Percentiles rank a stretch among this genome's conserved stretches.
Conservation (phyloP, 2,888 invertebrate species). For the Pollenia labialis region DNA sequence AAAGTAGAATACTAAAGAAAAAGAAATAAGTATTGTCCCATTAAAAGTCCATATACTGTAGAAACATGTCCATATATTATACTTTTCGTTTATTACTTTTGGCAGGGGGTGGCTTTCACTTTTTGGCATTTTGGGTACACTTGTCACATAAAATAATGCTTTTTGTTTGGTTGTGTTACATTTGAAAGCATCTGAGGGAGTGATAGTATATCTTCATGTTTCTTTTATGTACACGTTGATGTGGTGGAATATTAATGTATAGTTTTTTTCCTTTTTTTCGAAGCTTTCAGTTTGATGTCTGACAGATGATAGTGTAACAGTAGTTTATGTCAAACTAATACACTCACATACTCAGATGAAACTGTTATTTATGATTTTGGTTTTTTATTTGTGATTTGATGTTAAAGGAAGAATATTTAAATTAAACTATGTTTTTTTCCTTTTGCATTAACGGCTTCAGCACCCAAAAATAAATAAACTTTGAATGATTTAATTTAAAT, state of each 20-base stretch:
- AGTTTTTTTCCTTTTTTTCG: neutral
- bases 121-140: slow-evolving; percentile 61
- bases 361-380: neutral
- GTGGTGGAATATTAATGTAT: neutral
- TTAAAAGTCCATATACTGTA: too few species aligned
- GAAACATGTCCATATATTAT: too few species aligned
- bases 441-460: neutral
- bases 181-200: slow-evolving; percentile 12
- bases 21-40: too few species aligned
- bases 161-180: neutral
- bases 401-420: slow-evolving; percentile 22
- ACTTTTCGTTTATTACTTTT: too few species aligned
- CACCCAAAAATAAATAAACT: neutral
- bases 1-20: too few species aligned
- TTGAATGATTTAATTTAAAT: slow-evolving; percentile 14
- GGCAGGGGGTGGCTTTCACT: slow-evolving; percentile 12
- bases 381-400: neutral
- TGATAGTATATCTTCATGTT: neutral
- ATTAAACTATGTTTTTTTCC: neutral
- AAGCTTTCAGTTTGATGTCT: slow-evolving; percentile 11
- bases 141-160: slow-evolving; percentile 55
- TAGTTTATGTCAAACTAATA: slow-evolving; percentile 43
- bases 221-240: neutral
- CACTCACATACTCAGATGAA: neutral
- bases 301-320: slow-evolving; percentile 28